Base-by-base conservation (phyloP, 2,888 invertebrate species). In the Drosophila rubida region DNA sequence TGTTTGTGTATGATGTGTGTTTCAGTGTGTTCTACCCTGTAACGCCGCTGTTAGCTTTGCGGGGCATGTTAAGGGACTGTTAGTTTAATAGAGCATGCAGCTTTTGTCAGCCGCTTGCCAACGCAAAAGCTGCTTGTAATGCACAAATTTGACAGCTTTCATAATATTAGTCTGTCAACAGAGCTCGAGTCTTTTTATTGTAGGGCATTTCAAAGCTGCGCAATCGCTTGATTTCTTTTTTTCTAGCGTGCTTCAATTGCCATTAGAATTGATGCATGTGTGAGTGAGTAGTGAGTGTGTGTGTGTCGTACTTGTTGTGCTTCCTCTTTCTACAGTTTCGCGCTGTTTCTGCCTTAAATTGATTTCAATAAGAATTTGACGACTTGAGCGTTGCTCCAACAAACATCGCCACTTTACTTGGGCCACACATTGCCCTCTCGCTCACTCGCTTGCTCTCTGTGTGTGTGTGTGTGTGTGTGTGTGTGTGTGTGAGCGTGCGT, bases 361-460 rank as follows among this genome's bases (percentile, higher is more conserved):
- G 87, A 87, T 87, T 84, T 84, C 76, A 84, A 87, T 84, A 79
- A 81, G 74, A 68, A 78, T 78, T 80, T 73, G 70, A 68, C 69
- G 74, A 74, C 63, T 72, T 66, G 71, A 69, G 64, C 58, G 49
- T 37, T 62, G 74, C 55, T 69, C 49, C 55, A 71, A 45, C 72
- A 75, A 75, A 69, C 61, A 80, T 59, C 46, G 58, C 63, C 63
- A 70, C 60, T 58, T 62, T 55, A 67, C 66, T 75, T 59, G 60
- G 37, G 22, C 51, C 57, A 16, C 55, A 11, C 14, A 32, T 41
- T 42, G 46, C 51, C 42, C 39, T 27, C 53, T 23, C 25, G 23
- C 57, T 54, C 48, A 22, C 60, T 50, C 9, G 13, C 58, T 19
- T 46, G 25, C 53, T 37, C n/a, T n/a, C n/a, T n/a, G n/a, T n/a